Conservation (phyloP, 30 jellyfish, hydroid and myxozoan genomes). For the Cassiopea xamachana region DNA sequence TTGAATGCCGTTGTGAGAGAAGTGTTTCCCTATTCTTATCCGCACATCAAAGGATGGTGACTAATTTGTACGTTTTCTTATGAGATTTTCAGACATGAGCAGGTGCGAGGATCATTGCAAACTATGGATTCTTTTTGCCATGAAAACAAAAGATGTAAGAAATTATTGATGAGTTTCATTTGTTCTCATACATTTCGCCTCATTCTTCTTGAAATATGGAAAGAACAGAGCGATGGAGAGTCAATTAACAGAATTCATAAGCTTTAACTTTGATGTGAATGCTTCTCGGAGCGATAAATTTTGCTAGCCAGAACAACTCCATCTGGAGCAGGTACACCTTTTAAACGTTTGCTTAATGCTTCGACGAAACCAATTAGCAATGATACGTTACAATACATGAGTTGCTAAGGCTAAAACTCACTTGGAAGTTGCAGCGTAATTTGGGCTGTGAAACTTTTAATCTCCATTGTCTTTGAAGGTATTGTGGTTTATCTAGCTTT, state of each 20-base stretch:
- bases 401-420: not conserved
- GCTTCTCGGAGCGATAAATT: not conserved
- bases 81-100: slow-evolving; percentile 36
- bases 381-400: not conserved
- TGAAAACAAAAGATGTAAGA: slow-evolving; percentile 36
- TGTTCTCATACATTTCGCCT: slow-evolving; percentile 10
- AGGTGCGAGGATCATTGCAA: slow-evolving; percentile 25
- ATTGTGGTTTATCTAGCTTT: not conserved
- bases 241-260: slow-evolving; percentile 34
- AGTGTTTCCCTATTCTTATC: slow-evolving; percentile 4
- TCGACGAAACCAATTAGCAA: not conserved
- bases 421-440: not conserved
- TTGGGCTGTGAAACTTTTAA: not conserved
- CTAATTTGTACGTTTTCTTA: slow-evolving; percentile 21
- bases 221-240: slow-evolving; percentile 40
- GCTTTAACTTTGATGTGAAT: not conserved
- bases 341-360: not conserved
- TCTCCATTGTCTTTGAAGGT: not conserved
- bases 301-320: not conserved
- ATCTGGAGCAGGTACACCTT: slow-evolving; percentile 3
- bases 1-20: slow-evolving; percentile 20
- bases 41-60: slow-evolving; percentile 10
- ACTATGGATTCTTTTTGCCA: slow-evolving; percentile 23
- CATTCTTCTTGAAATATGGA: slow-evolving; percentile 12
- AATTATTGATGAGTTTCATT: slow-evolving; percentile 61